Percentiles rank a stretch among this genome's conserved stretches.
phyloP scores from a whole-genome alignment of 2,888 invertebrate genomes.

The Erebia palarica region DNA sequence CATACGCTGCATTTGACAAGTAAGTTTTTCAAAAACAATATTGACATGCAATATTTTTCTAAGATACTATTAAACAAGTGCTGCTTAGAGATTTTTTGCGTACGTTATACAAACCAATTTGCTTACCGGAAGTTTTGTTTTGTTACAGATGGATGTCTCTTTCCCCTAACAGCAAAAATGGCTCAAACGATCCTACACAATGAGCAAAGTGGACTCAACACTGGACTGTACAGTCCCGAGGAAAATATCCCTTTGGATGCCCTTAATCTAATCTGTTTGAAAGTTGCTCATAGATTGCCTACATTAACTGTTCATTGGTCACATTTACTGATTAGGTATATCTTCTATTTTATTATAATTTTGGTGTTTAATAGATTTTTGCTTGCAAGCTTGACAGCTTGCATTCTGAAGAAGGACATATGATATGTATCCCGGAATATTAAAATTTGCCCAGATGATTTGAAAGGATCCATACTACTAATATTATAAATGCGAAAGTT shows the following conservation, averaged over 20 bases:
- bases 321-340: constrained; percentile 80
- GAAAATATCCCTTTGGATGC: constrained; percentile 79
- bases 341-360: not conserved
- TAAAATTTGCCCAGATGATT: too few relatives aligned
- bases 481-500: too few relatives aligned
- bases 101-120: too few relatives aligned
- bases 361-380: too few relatives aligned
- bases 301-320: constrained; percentile 89
- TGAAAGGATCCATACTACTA: too few relatives aligned
- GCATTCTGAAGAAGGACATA: too few relatives aligned
- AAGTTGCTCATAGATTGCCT: constrained; percentile 85
- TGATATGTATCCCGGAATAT: too few relatives aligned
- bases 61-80: too few relatives aligned
- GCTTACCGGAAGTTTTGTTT: not conserved
- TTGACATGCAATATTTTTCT: too few relatives aligned
- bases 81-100: too few relatives aligned
- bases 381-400: too few relatives aligned
- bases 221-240: constrained; percentile 74
- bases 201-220: constrained; percentile 75
- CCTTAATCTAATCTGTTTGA: constrained; percentile 82
- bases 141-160: constrained; percentile 72
- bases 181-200: constrained; percentile 74
- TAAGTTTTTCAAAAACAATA: constrained; percentile 46
- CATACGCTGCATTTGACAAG: constrained; percentile 78
- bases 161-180: constrained; percentile 74